phyloP scores from a whole-genome alignment of 2,113 vertebrate genomes.

The human region GRCh38 chr7:111911501-111912000 shows the following conservation, averaged over 20 bases:
- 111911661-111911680: conserved; percentile 22
- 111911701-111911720: conserved; percentile 53
- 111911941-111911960: conserved; percentile 35
- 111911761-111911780: conserved; percentile 43
- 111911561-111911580: conserved; percentile 37
- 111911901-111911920: conserved; percentile 72
- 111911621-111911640: conserved; percentile 24
- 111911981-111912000: conserved; percentile 5
- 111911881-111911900: conserved; percentile 76
- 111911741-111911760: conserved; percentile 35
- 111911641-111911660: conserved; percentile 47
- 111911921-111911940: conserved; percentile 27
- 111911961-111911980: conserved; percentile 46
- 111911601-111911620: background rate
- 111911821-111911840: conserved; percentile 60
- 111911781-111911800: conserved; percentile 57
- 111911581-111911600: background rate
- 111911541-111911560: conserved; percentile 19
- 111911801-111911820: conserved; percentile 70
- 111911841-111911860: conserved; percentile 70
- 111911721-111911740: conserved; percentile 37
- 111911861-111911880: conserved; percentile 42
- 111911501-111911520: conserved; percentile 36
- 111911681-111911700: background rate
- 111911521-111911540: background rate